phyloP scores from a whole-genome alignment of 1,140 invertebrate species.

The Tetragnatha versicolor region DNA sequence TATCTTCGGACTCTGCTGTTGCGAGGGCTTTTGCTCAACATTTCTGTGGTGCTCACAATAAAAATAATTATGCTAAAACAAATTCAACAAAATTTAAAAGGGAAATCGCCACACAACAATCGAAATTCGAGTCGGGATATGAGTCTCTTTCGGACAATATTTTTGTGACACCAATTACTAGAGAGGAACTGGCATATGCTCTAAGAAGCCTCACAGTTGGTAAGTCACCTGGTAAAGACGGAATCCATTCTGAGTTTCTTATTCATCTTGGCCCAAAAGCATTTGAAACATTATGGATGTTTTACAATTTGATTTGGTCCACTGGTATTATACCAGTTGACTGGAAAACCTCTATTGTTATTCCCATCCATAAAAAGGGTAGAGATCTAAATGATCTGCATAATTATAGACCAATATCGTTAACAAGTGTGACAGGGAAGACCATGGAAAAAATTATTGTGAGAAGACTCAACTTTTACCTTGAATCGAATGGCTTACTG shows the following conservation, averaged over 20 bases:
- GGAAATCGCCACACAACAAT: no score
- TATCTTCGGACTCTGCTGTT: background rate
- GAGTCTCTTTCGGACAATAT: no score
- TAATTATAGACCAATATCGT: conserved; percentile 17
- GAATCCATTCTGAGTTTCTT: conserved; percentile 4
- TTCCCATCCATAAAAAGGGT: conserved; percentile 10
- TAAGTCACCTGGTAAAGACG: background rate
- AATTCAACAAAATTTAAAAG: no score
- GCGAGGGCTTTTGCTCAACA: background rate
- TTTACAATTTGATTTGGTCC: background rate
- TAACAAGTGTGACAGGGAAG: background rate
- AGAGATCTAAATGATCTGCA: conserved; percentile 1
- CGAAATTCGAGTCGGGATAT: no score
- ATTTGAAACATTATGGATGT: background rate
- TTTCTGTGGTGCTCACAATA: background rate
- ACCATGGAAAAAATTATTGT: conserved; percentile 14
- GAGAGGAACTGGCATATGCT: background rate
- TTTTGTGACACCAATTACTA: background rate
- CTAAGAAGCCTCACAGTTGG: background rate
- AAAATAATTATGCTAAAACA: background rate
- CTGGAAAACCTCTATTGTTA: background rate
- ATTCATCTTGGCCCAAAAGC: background rate
- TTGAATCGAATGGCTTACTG: background rate
- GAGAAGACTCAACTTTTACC: conserved; percentile 3
- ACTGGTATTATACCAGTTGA: background rate